A percentile compares a stretch with the other conserved stretches of the same genome.
These are phyloP conservation scores for Colistium nudipinnis DNA, from an alignment of 2,113 vertebrate genomes.

Conservation along the genomic window DNA sequence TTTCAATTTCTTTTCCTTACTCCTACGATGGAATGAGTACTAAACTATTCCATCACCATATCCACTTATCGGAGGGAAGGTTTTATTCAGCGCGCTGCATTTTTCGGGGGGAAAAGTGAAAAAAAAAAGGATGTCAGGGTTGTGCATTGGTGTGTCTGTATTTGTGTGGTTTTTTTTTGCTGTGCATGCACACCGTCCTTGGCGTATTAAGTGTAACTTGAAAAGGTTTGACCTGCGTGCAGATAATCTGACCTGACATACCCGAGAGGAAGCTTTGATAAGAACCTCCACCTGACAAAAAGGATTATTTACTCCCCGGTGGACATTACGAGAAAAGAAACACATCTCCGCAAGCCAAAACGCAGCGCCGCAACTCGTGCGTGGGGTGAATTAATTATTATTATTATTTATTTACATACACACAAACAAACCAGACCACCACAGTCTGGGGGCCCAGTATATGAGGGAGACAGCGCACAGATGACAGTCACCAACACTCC, in stretches of 20 bases:
- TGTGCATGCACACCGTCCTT: neutral
- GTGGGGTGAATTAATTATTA: no score
- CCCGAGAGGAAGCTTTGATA: neutral
- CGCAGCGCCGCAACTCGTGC: no score
- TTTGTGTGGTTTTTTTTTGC: neutral
- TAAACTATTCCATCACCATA: no score
- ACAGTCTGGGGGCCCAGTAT: slow-evolving; percentile 29
- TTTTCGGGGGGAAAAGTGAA: no score
- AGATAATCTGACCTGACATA: slow-evolving; percentile 3
- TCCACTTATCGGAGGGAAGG: no score
- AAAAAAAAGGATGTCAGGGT: neutral
- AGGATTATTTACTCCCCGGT: no score
- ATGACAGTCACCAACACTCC: slow-evolving; percentile 68
- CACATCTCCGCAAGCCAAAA: no score
- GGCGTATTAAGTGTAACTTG: neutral
- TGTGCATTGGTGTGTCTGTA: neutral
- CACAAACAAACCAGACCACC: neutral
- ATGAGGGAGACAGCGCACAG: slow-evolving; percentile 39
- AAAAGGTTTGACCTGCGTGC: neutral
- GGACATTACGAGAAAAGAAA: no score
- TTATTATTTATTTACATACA: no score
- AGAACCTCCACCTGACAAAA: slow-evolving; percentile 14
- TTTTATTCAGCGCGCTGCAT: no score
- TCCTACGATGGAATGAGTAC: no score
- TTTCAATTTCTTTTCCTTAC: no score